Conservation (phyloP, 2,113 vertebrate genomes). For the Pardalotus punctatus region DNA sequence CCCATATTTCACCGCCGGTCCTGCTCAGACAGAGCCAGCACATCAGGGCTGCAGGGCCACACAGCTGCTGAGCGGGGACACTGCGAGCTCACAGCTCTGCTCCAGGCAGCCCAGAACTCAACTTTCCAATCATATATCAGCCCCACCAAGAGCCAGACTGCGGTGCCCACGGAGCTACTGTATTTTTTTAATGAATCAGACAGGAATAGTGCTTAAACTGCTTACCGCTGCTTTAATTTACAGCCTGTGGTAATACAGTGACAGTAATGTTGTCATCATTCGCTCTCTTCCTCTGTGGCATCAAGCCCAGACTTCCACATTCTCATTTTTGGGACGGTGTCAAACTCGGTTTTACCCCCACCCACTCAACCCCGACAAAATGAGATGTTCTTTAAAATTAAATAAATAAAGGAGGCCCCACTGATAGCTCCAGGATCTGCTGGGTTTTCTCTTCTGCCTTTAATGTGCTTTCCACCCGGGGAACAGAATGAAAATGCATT, state of each 20-base stretch:
- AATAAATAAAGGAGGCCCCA: neutral
- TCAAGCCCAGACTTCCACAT: constrained; percentile 49
- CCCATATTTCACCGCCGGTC: neutral
- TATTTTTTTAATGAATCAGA: constrained; percentile 64
- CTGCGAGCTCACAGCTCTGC: neutral
- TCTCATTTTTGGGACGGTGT: constrained; percentile 21
- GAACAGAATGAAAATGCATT: constrained; percentile 62
- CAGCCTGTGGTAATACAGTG: constrained; percentile 48
- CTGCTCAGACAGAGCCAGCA: neutral
- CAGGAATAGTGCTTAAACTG: constrained; percentile 39
- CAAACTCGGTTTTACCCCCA: constrained; percentile 18
- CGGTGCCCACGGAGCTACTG: constrained; percentile 36
- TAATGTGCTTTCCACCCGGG: constrained; percentile 29
- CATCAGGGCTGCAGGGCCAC: neutral
- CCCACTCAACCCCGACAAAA: neutral
- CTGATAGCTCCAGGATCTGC: constrained; percentile 8
- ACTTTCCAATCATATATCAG: constrained; percentile 34
- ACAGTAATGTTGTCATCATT: constrained; percentile 69
- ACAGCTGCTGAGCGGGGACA: neutral
- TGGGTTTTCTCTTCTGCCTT: constrained; percentile 9
- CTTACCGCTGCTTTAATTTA: constrained; percentile 53
- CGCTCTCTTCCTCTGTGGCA: constrained; percentile 58
- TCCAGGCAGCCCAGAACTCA: neutral
- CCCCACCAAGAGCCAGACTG: neutral
- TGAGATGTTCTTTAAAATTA: neutral